These are phyloP conservation scores for Rhimphoctona megacephalus DNA, from an alignment of 2,888 invertebrate genomes.

Conservation along the genomic window DNA sequence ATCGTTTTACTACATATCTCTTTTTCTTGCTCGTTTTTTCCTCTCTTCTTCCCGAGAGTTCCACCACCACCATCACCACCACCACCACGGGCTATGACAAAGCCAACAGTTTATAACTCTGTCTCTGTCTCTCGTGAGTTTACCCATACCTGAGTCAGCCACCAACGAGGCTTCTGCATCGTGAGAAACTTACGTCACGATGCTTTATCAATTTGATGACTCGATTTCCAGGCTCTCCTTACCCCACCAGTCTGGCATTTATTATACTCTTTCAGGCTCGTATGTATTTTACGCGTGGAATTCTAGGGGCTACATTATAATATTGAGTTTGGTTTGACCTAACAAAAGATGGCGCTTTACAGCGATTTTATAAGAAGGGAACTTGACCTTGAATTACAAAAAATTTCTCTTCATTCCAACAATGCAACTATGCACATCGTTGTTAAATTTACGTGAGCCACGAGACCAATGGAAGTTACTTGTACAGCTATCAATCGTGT, in stretches of 20 bases:
- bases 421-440: background rate
- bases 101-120: constrained; percentile 11
- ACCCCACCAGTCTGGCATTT: background rate
- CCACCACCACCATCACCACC: background rate
- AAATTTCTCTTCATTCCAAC: background rate
- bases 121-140: constrained; percentile 10
- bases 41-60: constrained; percentile 15
- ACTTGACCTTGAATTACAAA: background rate
- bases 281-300: background rate
- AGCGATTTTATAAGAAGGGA: background rate
- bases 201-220: constrained; percentile 59
- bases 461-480: background rate
- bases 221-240: constrained; percentile 37
- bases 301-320: background rate
- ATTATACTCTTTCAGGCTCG: background rate
- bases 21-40: constrained; percentile 10
- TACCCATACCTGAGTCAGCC: constrained; percentile 68
- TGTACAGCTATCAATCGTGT: background rate
- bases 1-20: constrained; percentile 19
- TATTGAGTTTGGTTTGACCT: background rate
- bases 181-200: constrained; percentile 51
- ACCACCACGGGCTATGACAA: background rate
- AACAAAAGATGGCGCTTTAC: background rate
- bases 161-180: constrained; percentile 36
- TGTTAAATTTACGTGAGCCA: background rate